Percentiles rank a stretch among this genome's conserved stretches.
phyloP scores from a whole-genome alignment of 2,113 vertebrate genomes.

The Lagopus leucura region DNA sequence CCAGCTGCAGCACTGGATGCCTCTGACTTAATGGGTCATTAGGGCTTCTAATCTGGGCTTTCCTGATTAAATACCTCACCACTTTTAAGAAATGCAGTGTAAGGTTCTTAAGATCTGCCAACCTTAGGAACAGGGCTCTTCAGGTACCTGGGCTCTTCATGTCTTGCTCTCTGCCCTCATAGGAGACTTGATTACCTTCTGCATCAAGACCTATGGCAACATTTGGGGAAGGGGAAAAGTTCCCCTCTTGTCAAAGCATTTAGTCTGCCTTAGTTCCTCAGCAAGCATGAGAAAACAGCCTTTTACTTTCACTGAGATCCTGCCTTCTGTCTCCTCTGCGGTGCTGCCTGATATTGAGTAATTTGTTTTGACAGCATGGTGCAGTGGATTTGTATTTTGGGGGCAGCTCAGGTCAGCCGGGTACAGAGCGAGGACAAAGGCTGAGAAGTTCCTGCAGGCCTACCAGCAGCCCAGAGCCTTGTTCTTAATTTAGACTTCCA shows the following conservation, averaged over 20 bases:
- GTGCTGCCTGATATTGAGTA: background rate
- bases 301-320: background rate
- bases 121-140: background rate
- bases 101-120: background rate
- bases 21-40: background rate
- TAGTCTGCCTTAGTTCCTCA: background rate
- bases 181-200: background rate
- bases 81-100: background rate
- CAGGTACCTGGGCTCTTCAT: fast-evolving
- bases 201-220: background rate
- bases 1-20: background rate
- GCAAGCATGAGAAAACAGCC: slow-evolving; percentile 1
- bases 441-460: slow-evolving; percentile 36
- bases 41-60: background rate
- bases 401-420: slow-evolving; percentile 49
- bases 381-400: slow-evolving; percentile 6
- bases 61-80: background rate
- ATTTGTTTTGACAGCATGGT: slow-evolving; percentile 55
- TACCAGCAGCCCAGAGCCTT: slow-evolving; percentile 49
- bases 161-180: background rate
- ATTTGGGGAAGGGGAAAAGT: background rate
- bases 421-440: slow-evolving; percentile 22
- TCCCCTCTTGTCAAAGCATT: background rate
- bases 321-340: background rate
- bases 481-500: slow-evolving; percentile 63